Evolutionary conservation across 2,888 invertebrate species (phyloP), one percentile per base, ranked within the genome.

Genomic region (Netelia melanura): DNA sequence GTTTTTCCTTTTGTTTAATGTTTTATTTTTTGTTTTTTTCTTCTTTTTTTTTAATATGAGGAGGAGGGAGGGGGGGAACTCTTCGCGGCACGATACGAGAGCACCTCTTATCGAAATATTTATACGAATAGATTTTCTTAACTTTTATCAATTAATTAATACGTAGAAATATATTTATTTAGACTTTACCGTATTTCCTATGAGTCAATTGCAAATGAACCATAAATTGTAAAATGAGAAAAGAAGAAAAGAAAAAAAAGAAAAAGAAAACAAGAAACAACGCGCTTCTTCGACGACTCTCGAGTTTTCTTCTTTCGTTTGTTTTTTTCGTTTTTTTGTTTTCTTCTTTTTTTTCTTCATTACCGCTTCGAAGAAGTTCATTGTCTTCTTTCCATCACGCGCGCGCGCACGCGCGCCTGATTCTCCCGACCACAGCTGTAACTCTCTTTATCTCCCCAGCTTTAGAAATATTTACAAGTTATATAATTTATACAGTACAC

Each of bases 141-240:
- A 87, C 72, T 86, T 87, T 90, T 87, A 86, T 86, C 88, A 83
- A 85, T 87, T 85, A 80, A 80, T 80, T 84, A 84, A 88, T 92
- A 91, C 89, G 91, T 92, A 93, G 91, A 93, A 92, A 93, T 92
- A 92, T 92, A 93, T 91, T 90, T 90, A 90, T 92, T 93, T 92
- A 91, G 90, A 91, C 92, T 92, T 90, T 89, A 91, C 89, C 88
- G 88, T 90, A 65, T 86, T 87, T 88, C 86, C 90, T 89, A 90
- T 76, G 89, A 89, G 87, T 90, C 92, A 91, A 89, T 92, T 91
- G 92, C 90, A 92, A 83, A 90, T 89, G 86, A 90, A 89, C 89
- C 88, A 87, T 89, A 89, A 89, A 90, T 88, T 91, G 89, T 90
- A 90, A 90, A 70, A 62, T 67, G 48, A 61, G 48, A 67, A 70